Percentiles rank a stretch among this genome's conserved stretches.
phyloP scores from a whole-genome alignment of 2,888 invertebrate species.

The Azorinus chamasolen region DNA sequence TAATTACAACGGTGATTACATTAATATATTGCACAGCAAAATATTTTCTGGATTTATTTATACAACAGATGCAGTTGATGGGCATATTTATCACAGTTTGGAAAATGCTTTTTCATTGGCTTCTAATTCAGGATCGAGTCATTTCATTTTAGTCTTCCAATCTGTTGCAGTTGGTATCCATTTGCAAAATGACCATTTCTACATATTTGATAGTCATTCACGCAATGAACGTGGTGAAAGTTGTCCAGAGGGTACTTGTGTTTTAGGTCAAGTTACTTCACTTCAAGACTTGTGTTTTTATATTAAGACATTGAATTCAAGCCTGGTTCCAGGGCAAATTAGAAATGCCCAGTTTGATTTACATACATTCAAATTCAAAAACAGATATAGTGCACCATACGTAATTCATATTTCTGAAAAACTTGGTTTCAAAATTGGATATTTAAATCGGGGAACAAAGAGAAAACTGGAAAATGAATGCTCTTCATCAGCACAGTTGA shows the following conservation, averaged over 20 bases:
- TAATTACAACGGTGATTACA: not conserved
- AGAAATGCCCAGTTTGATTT: not conserved
- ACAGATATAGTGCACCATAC: not conserved
- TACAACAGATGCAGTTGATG: not conserved
- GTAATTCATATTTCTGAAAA: not conserved
- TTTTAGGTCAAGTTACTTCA: not conserved
- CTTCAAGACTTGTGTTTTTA: not conserved
- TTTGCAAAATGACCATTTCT: not conserved
- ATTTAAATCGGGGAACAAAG: not conserved
- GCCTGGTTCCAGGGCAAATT: not conserved
- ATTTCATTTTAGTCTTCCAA: not conserved
- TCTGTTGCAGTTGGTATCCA: not conserved
- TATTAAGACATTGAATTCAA: not conserved
- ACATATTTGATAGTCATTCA: slow-evolving; percentile 1
- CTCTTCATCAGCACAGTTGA: too few species aligned
- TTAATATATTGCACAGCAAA: not conserved
- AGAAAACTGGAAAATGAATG: too few species aligned
- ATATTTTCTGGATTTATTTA: not conserved
- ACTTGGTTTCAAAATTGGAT: not conserved
- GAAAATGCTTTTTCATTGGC: not conserved
- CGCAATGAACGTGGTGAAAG: not conserved
- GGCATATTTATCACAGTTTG: not conserved
- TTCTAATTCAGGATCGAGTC: not conserved
- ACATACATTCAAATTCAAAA: not conserved
- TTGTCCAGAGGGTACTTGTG: not conserved